These are phyloP conservation scores for Sitodiplosis mosellana DNA, from an alignment of 1,140 invertebrate genomes.

Conservation along the genomic window DNA sequence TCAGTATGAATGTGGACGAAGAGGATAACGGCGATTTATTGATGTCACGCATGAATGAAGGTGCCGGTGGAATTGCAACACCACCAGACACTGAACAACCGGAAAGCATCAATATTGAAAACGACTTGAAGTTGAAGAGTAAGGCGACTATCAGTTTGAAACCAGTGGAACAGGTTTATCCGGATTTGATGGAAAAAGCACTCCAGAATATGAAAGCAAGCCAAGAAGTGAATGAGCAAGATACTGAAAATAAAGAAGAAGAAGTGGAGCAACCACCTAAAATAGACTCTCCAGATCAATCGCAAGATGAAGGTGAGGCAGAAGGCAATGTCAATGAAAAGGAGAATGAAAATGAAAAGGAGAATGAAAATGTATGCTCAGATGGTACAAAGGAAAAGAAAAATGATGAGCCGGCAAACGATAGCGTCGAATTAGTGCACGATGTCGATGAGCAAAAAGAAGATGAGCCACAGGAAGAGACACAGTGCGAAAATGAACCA, in stretches of 20 bases:
- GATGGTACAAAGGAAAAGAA: not conserved
- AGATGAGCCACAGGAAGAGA: not conserved
- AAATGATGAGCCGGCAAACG: not conserved
- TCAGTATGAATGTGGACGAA: not conserved
- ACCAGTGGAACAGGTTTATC: not conserved
- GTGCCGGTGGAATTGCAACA: not conserved
- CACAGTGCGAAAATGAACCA: not conserved
- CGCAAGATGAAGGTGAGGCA: not conserved
- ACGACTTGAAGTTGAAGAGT: not conserved
- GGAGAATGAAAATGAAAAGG: not conserved
- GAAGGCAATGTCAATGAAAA: not conserved
- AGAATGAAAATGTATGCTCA: not conserved
- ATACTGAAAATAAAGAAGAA: not conserved
- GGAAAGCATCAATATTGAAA: not conserved
- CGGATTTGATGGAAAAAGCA: conserved; percentile 7
- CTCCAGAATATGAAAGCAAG: conserved; percentile 7
- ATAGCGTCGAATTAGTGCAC: not conserved
- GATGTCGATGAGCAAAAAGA: not conserved
- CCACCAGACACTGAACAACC: not conserved
- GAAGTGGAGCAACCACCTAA: not conserved
- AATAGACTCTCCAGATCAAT: not conserved
- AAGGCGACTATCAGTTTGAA: not conserved
- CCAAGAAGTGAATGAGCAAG: not conserved
- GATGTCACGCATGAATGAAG: not conserved
- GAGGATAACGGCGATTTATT: conserved; percentile 7